phyloP scores from a whole-genome alignment of 2,888 invertebrate genomes.

The Agapostemon virescens region DNA sequence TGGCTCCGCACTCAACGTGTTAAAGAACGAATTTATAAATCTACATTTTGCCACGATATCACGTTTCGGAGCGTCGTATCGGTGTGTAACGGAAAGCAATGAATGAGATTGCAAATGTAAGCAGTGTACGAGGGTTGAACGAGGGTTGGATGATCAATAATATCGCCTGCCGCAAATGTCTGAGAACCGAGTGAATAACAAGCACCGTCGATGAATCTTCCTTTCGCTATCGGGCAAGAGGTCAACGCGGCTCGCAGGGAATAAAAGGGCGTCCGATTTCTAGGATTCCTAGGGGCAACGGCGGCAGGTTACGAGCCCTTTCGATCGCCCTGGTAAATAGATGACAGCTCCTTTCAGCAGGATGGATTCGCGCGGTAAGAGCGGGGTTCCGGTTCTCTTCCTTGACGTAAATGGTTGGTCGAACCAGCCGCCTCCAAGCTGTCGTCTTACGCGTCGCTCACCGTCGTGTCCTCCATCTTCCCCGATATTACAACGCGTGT shows the following conservation, averaged over 20 bases:
- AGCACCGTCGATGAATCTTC: background rate
- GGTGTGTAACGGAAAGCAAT: too few species aligned
- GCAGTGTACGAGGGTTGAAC: too few species aligned
- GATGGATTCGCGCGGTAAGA: background rate
- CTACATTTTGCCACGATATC: too few species aligned
- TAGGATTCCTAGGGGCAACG: background rate
- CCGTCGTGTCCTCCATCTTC: background rate
- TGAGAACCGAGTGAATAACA: background rate
- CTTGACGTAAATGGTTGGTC: constrained; percentile 12
- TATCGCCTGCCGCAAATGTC: background rate
- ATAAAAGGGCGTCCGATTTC: background rate
- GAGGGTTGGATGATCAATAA: too few species aligned
- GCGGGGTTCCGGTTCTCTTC: background rate
- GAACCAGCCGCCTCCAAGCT: background rate
- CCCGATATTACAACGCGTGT: background rate
- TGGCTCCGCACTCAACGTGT: too few species aligned
- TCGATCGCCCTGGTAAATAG: background rate
- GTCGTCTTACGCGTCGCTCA: constrained; percentile 7
- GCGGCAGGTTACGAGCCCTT: background rate
- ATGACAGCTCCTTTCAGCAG: constrained; percentile 12
- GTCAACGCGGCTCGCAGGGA: background rate
- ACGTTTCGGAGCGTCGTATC: too few species aligned
- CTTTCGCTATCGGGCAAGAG: background rate
- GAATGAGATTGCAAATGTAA: too few species aligned
- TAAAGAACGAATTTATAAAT: too few species aligned